Percentiles rank a stretch among this genome's conserved stretches.
These are phyloP conservation scores for Sinocyclocheilus anophthalmus DNA, from an alignment of 2,113 vertebrate species.

Conservation along the genomic window DNA sequence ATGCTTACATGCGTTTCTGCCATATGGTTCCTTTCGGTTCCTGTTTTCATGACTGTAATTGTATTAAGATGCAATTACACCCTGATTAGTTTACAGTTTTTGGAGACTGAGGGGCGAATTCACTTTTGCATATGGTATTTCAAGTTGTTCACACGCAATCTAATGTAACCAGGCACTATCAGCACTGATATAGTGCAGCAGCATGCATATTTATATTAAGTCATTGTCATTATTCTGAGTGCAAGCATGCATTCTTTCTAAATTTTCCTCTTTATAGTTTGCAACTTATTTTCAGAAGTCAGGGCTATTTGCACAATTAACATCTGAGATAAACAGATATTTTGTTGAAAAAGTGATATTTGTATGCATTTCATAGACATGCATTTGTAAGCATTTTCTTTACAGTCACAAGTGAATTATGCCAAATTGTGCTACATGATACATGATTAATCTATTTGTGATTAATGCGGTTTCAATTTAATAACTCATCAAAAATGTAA, in stretches of 20 bases:
- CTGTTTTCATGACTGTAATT: background rate
- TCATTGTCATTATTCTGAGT: background rate
- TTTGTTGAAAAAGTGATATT: background rate
- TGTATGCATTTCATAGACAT: background rate
- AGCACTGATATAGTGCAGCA: background rate
- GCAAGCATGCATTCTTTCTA: background rate
- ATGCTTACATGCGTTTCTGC: background rate
- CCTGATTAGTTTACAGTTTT: conserved; percentile 30
- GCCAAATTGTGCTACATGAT: background rate
- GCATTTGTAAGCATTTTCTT: too few relatives aligned
- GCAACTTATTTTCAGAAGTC: background rate
- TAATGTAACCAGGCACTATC: background rate
- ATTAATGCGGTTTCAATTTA: background rate
- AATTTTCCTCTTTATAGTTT: background rate
- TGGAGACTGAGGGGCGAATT: background rate
- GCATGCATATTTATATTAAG: background rate
- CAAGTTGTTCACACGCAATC: background rate
- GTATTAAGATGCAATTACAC: conserved; percentile 16
- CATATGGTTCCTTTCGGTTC: background rate
- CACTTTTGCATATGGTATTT: background rate
- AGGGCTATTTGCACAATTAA: background rate
- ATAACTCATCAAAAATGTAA: background rate
- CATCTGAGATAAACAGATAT: too few relatives aligned
- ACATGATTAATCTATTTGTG: background rate
- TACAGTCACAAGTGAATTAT: background rate